These are phyloP conservation scores for Coccyzus lansbergi DNA, from an alignment of 2,797 vertebrate species.

Conservation along the genomic window DNA sequence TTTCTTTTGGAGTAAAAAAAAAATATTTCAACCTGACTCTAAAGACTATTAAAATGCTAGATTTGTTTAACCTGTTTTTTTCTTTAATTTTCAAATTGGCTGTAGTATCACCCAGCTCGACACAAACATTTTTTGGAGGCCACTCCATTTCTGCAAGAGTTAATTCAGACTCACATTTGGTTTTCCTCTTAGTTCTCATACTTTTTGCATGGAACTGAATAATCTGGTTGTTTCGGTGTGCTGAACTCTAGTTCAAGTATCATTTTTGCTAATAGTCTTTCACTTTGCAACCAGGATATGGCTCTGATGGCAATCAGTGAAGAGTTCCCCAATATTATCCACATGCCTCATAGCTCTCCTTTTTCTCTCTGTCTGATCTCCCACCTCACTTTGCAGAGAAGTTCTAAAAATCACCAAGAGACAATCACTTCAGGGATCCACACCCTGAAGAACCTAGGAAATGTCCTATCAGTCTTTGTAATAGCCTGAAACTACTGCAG, in stretches of 20 bases:
- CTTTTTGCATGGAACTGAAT: neutral
- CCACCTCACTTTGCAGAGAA: neutral
- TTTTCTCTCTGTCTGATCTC: neutral
- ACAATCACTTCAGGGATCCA: neutral
- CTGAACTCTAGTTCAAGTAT: neutral
- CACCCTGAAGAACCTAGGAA: neutral
- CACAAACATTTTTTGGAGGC: neutral
- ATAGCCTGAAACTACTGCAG: neutral
- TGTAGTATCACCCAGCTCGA: neutral
- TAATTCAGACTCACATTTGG: neutral
- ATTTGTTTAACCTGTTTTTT: neutral
- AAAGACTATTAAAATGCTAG: neutral
- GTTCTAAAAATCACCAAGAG: neutral
- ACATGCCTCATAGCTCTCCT: neutral
- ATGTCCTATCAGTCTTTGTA: neutral
- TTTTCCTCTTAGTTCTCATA: neutral
- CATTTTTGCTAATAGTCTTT: neutral
- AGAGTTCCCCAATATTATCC: neutral
- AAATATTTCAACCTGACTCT: neutral
- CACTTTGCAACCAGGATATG: neutral
- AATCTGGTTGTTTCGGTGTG: neutral
- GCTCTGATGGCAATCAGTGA: neutral
- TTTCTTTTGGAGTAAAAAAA: neutral
- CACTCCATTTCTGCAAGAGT: neutral
- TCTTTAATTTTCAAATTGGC: neutral